These are phyloP conservation scores for Sphenodon punctatus DNA, from an alignment of 2,797 vertebrate species.

Conservation along the genomic window DNA sequence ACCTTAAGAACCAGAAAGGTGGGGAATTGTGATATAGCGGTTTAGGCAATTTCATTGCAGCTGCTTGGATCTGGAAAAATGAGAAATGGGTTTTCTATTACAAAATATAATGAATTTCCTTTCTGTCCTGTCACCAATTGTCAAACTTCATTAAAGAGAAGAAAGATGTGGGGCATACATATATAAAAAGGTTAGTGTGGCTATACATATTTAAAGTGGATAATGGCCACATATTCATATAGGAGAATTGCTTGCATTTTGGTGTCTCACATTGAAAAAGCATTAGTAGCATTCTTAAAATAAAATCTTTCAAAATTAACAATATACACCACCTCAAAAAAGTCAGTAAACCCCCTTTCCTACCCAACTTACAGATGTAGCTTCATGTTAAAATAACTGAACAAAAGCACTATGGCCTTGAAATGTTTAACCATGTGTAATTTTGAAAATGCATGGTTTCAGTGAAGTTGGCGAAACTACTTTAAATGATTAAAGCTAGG, in stretches of 20 bases:
- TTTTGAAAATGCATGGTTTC: too few species aligned
- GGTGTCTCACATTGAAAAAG: conserved; percentile 2
- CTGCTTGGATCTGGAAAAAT: conserved; percentile 61
- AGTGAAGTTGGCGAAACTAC: too few species aligned
- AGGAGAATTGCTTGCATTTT: neutral
- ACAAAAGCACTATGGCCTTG: too few species aligned
- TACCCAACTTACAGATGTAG: too few species aligned
- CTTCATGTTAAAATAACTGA: too few species aligned
- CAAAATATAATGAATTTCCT: conserved; percentile 74
- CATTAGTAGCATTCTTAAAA: neutral
- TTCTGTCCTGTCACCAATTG: conserved; percentile 79
- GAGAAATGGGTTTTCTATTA: conserved; percentile 74
- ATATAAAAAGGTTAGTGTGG: conserved; percentile 32
- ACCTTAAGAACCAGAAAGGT: conserved; percentile 54
- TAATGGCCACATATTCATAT: neutral
- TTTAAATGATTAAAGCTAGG: too few species aligned
- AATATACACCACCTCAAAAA: too few species aligned
- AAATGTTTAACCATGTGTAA: too few species aligned
- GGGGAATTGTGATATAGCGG: conserved; percentile 34
- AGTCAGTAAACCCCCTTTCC: too few species aligned
- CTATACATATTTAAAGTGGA: conserved; percentile 1
- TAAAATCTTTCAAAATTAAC: neutral
- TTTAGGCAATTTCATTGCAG: conserved; percentile 61
- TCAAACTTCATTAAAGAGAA: conserved; percentile 79
- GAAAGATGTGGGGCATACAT: conserved; percentile 44